These are phyloP conservation scores for Nemapogon koenigi DNA, from an alignment of 2,888 invertebrate species.

Conservation along the genomic window DNA sequence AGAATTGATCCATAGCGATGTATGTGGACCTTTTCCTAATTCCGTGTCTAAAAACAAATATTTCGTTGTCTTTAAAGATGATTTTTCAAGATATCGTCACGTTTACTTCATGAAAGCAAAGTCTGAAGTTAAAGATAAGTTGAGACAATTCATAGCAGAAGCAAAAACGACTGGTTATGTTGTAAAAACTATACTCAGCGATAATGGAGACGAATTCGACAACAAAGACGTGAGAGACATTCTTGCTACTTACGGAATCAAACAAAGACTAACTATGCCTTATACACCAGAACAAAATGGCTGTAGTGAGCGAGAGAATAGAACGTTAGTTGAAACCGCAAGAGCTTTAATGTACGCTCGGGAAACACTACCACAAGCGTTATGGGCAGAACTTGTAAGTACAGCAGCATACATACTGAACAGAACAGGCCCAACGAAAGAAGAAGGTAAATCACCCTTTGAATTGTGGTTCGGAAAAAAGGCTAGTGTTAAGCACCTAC, in stretches of 20 bases:
- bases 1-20: constrained; percentile 11
- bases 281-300: constrained; percentile 22
- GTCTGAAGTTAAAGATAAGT: no score
- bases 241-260: no score
- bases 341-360: constrained; percentile 12
- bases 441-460: constrained; percentile 20
- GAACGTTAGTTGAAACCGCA: constrained; percentile 17
- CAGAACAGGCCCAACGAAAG: constrained; percentile 17
- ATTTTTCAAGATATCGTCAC: constrained; percentile 1
- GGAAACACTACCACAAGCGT: constrained; percentile 11
- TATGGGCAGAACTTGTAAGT: constrained; percentile 19
- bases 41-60: background rate
- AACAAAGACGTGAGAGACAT: no score
- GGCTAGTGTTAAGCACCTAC: constrained; percentile 16
- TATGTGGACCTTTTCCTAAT: constrained; percentile 12
- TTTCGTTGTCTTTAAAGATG: constrained; percentile 5
- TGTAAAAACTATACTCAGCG: no score
- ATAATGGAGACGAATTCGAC: background rate
- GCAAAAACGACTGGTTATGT: no score
- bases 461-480: constrained; percentile 20
- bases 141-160: no score
- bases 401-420: constrained; percentile 18
- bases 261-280: constrained; percentile 16
- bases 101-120: no score
- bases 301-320: constrained; percentile 18